Percentiles rank a stretch among this genome's conserved stretches.
Evolutionary conservation across 2,113 vertebrate genomes (phyloP).

Genomic region (Xenopus laevis): DNA sequence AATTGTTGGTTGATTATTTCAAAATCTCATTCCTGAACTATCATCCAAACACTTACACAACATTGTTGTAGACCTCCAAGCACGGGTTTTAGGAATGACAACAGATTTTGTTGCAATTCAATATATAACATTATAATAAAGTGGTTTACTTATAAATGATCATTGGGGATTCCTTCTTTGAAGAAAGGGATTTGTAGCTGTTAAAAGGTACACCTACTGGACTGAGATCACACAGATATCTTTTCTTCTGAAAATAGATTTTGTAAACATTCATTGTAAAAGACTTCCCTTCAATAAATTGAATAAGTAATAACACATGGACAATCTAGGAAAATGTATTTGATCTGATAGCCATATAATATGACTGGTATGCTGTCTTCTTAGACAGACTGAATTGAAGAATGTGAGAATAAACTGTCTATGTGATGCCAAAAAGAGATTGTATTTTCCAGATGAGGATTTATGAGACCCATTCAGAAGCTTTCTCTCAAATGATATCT

Average conservation of each 20-base stretch:
- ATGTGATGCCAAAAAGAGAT: conserved; percentile 50
- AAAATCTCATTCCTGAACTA: too few relatives aligned
- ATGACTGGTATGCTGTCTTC: conserved; percentile 45
- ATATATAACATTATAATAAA: too few relatives aligned
- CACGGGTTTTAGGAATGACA: too few relatives aligned
- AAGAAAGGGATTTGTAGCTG: not conserved
- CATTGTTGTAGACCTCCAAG: too few relatives aligned
- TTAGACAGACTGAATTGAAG: conserved; percentile 45
- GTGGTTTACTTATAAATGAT: not conserved
- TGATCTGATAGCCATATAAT: conserved; percentile 53
- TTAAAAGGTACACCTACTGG: not conserved
- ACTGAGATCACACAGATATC: not conserved
- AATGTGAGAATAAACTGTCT: conserved; percentile 56
- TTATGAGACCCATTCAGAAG: conserved; percentile 49
- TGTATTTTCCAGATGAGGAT: conserved; percentile 55
- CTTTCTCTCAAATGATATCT: conserved; percentile 51
- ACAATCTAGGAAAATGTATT: conserved; percentile 47
- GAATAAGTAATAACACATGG: conserved; percentile 40
- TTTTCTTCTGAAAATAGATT: conserved; percentile 44
- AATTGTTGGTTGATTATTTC: too few relatives aligned
- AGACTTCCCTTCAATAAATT: conserved; percentile 47
- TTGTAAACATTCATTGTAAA: conserved; percentile 37
- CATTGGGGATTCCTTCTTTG: not conserved
- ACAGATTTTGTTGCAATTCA: too few relatives aligned
- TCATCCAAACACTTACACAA: too few relatives aligned